phyloP scores from a whole-genome alignment of 2,797 vertebrate genomes.

The Sphenopsis melanotis region DNA sequence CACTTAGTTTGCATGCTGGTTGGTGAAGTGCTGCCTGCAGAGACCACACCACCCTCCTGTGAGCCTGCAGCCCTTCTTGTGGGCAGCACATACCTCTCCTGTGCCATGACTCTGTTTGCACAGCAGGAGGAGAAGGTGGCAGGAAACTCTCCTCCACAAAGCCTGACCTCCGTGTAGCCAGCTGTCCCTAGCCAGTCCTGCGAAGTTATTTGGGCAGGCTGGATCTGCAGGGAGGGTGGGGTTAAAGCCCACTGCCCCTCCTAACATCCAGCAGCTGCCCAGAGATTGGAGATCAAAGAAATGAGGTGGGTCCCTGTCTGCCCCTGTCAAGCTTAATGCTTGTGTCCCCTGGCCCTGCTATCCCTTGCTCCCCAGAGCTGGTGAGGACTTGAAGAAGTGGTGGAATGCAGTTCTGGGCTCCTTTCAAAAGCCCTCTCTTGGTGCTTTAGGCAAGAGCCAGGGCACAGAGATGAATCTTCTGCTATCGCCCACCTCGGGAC shows the following conservation, averaged over 20 bases:
- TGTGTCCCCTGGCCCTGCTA: background rate
- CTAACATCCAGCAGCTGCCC: background rate
- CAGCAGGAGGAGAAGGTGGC: background rate
- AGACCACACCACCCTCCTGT: background rate
- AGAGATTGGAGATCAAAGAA: background rate
- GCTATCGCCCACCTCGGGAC: fast-evolving
- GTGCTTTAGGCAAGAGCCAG: background rate
- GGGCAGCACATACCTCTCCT: background rate
- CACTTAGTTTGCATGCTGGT: background rate
- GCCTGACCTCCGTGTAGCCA: background rate
- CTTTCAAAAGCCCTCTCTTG: background rate
- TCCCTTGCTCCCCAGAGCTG: fast-evolving
- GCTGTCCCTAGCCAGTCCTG: background rate
- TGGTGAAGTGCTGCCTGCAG: background rate
- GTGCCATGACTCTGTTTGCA: background rate
- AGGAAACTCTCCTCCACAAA: background rate
- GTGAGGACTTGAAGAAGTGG: fast-evolving
- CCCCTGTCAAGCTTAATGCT: background rate
- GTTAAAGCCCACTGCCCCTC: background rate
- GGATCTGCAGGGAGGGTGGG: background rate
- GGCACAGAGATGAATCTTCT: background rate
- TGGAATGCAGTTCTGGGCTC: background rate
- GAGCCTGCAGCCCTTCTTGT: background rate
- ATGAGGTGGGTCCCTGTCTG: background rate
- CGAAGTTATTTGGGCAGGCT: background rate